Conservation (phyloP, 2,888 invertebrate genomes). For the Trichogramma evanescens region DNA sequence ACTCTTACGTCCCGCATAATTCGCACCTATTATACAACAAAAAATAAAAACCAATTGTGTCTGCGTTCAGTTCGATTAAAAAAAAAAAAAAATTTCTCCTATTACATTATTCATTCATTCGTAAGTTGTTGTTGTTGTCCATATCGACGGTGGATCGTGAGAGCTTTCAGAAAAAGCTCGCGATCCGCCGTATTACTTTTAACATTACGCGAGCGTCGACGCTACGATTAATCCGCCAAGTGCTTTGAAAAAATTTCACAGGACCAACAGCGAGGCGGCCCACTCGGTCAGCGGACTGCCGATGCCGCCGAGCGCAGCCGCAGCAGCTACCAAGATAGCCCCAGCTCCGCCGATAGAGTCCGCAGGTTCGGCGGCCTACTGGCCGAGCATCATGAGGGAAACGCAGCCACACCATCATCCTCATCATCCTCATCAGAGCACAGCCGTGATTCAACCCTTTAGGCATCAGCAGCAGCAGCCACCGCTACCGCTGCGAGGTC, state of each 20-base stretch:
- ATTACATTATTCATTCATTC: no score
- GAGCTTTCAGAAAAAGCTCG: no score
- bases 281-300: neutral
- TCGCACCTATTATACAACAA: no score
- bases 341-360: neutral
- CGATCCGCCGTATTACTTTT: no score
- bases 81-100: no score
- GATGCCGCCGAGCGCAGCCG: neutral
- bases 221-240: neutral
- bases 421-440: neutral
- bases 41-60: no score
- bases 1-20: no score
- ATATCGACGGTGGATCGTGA: no score
- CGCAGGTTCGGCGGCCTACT: conserved; percentile 8
- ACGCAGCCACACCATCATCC: conserved; percentile 15
- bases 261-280: conserved; percentile 13
- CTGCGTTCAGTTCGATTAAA: no score
- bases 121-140: no score
- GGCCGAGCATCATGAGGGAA: conserved; percentile 31
- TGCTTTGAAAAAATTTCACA: conserved; percentile 14
- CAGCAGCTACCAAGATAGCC: neutral
- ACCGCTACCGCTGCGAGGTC: conserved; percentile 53
- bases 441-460: conserved; percentile 36
- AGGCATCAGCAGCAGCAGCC: conserved; percentile 54
- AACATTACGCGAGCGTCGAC: no score